phyloP scores from a whole-genome alignment of 2,113 vertebrate species.

The Dicerorhinus sumatrensis region DNA sequence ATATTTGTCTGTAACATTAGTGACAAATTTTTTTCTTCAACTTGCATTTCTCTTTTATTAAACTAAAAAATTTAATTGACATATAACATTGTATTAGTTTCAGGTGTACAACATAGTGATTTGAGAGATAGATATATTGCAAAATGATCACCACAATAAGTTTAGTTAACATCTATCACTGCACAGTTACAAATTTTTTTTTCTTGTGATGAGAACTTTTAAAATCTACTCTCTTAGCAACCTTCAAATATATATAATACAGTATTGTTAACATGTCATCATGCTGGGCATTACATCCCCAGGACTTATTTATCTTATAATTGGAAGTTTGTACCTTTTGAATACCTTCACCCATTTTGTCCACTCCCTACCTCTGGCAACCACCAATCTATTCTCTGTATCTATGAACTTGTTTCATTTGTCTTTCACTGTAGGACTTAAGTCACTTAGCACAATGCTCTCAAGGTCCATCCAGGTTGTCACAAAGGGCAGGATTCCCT shows the following conservation, averaged over 20 bases:
- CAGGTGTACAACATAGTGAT: background rate
- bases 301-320: background rate
- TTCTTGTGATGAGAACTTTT: background rate
- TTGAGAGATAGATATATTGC: background rate
- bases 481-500: background rate
- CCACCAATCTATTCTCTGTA: background rate
- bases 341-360: background rate
- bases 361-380: background rate
- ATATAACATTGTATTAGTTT: background rate
- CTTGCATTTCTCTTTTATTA: background rate
- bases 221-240: background rate
- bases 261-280: background rate
- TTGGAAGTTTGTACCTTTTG: background rate
- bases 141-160: background rate
- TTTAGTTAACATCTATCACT: background rate
- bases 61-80: background rate
- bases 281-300: background rate
- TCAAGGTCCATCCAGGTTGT: background rate
- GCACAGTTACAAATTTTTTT: background rate
- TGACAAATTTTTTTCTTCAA: background rate
- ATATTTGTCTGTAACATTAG: background rate
- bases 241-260: background rate
- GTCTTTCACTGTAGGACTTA: background rate
- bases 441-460: background rate
- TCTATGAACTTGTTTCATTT: background rate